A percentile compares a stretch with the other conserved stretches of the same genome.
phyloP scores from a whole-genome alignment of 2,888 invertebrate genomes.

The Tiliacea citrago region DNA sequence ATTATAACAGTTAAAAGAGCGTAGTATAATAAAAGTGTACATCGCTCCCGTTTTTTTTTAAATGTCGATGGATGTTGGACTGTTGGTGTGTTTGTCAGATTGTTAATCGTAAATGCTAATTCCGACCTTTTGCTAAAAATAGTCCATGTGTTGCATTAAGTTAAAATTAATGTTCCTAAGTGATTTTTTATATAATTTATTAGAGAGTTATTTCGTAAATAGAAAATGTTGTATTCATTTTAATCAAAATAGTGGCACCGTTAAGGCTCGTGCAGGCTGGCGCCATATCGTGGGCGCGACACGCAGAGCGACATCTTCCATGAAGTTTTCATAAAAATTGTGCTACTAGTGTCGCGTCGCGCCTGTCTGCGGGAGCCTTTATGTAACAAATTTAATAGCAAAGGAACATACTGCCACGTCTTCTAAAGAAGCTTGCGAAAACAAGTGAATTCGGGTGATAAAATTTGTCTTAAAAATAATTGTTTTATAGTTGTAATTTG shows the following conservation, averaged over 20 bases:
- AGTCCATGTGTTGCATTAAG: background rate
- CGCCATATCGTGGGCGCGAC: no score
- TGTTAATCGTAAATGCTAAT: background rate
- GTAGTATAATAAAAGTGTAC: conserved; percentile 83
- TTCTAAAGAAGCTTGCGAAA: conserved; percentile 1
- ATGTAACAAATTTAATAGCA: background rate
- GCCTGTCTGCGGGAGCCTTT: no score
- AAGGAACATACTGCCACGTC: background rate
- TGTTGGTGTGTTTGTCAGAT: conserved; percentile 49
- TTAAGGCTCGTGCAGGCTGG: no score
- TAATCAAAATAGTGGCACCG: background rate
- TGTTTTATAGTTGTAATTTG: conserved; percentile 59
- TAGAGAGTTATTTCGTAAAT: background rate
- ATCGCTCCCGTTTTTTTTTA: conserved; percentile 79
- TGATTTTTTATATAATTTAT: background rate
- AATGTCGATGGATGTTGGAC: conserved; percentile 51
- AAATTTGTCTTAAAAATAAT: conserved; percentile 48
- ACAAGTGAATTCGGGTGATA: conserved; percentile 17
- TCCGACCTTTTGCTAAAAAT: conserved; percentile 4
- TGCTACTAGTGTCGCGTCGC: no score
- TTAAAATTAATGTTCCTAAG: background rate
- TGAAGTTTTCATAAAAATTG: no score
- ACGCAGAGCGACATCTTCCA: no score
- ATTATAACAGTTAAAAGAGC: conserved; percentile 87
- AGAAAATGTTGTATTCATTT: no score